These are phyloP conservation scores for Poeciliopsis prolifica DNA, from an alignment of 2,113 vertebrate genomes.

Conservation along the genomic window DNA sequence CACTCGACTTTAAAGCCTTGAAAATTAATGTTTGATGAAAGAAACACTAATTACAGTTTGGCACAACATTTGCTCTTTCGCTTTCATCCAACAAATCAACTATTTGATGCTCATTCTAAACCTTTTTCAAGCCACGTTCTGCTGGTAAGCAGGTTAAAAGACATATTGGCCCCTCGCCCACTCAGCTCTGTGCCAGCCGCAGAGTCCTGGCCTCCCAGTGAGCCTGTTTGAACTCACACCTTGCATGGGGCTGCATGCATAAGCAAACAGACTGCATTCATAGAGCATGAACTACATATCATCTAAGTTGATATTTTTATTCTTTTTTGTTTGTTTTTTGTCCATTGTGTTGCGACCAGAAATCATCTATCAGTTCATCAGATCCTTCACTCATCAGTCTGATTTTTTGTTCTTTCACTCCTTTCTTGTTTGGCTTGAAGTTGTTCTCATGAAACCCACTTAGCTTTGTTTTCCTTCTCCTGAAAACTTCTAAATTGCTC, in stretches of 20 bases:
- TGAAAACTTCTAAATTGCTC: conserved; percentile 22
- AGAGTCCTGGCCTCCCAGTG: conserved; percentile 14
- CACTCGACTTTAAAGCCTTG: neutral
- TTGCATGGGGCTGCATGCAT: conserved; percentile 12
- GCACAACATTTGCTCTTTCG: neutral
- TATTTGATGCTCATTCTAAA: conserved; percentile 12
- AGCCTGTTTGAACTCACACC: conserved; percentile 15
- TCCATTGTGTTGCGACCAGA: conserved; percentile 11
- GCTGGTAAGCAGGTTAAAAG: conserved; percentile 31
- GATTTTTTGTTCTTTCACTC: conserved; percentile 24
- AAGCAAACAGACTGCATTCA: neutral
- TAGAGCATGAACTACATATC: neutral
- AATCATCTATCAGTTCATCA: conserved; percentile 14
- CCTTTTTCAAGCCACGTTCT: conserved; percentile 10
- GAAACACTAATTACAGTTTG: neutral
- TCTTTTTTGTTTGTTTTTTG: too few relatives aligned
- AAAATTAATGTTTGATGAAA: conserved; percentile 3
- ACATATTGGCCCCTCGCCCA: conserved; percentile 10
- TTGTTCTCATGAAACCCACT: conserved; percentile 9
- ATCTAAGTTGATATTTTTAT: neutral
- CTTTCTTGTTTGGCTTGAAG: conserved; percentile 34
- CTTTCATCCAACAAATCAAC: conserved; percentile 16
- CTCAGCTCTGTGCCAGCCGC: neutral
- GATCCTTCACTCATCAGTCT: conserved; percentile 17
- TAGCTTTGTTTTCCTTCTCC: conserved; percentile 25